These are phyloP conservation scores for Electrona antarctica DNA, from an alignment of 2,113 vertebrate species.

Conservation along the genomic window DNA sequence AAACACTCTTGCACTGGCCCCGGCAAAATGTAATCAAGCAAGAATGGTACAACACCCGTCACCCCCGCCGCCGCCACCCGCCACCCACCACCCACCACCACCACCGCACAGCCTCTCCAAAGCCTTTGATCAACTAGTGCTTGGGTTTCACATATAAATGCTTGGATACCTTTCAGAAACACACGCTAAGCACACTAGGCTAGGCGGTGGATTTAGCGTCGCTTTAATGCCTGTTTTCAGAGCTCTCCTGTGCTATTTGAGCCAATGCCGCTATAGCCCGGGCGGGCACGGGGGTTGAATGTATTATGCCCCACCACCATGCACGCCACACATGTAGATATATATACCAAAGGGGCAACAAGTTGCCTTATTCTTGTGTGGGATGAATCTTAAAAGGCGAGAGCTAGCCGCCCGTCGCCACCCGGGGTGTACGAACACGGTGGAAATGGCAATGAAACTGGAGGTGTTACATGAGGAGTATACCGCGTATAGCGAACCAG, in stretches of 20 bases:
- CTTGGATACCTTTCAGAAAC: conserved; percentile 72
- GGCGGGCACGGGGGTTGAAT: conserved; percentile 38
- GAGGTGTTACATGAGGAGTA: conserved; percentile 1
- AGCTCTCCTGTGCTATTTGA: conserved; percentile 67
- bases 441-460: conserved; percentile 3
- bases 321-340: conserved; percentile 67
- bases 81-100: no score
- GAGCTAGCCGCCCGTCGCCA: background rate
- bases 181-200: conserved; percentile 63
- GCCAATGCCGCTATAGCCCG: conserved; percentile 64
- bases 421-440: background rate
- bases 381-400: conserved; percentile 9
- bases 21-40: conserved; percentile 50
- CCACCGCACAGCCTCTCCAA: conserved; percentile 61
- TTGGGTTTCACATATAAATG: conserved; percentile 74
- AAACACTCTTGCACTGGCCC: conserved; percentile 29
- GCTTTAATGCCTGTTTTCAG: conserved; percentile 75
- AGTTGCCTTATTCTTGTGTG: no score
- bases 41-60: conserved; percentile 64
- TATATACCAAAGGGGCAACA: conserved; percentile 8
- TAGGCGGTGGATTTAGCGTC: conserved; percentile 66
- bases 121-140: conserved; percentile 76
- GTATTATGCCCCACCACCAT: conserved; percentile 7
- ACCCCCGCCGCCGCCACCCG: background rate
- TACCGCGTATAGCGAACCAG: background rate